A percentile compares a stretch with the other conserved stretches of the same genome.
phyloP scores from a whole-genome alignment of 1,140 invertebrate genomes.

The Drosophila miranda region DNA sequence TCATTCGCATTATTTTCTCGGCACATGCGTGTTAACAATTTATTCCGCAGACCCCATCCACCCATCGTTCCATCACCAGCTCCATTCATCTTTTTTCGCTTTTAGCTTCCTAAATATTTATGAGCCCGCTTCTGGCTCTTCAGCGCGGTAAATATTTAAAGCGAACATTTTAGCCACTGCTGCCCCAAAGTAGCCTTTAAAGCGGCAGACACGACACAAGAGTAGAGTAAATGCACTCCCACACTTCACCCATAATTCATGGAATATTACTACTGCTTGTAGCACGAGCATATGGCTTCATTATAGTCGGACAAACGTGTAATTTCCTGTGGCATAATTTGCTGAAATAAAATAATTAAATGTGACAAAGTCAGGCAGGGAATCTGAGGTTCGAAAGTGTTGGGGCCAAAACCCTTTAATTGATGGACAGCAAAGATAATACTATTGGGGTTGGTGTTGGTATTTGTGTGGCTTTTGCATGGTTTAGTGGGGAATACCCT shows the following conservation, averaged over 20 bases:
- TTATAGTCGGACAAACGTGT: slow-evolving; percentile 47
- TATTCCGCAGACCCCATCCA: slow-evolving; percentile 34
- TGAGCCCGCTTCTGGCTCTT: slow-evolving; percentile 42
- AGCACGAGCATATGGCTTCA: slow-evolving; percentile 27
- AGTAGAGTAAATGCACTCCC: too few species aligned
- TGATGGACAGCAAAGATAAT: not conserved
- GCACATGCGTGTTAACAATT: slow-evolving; percentile 74
- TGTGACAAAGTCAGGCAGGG: slow-evolving; percentile 37
- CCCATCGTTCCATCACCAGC: too few species aligned
- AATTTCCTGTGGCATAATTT: slow-evolving; percentile 54
- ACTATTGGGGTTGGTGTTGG: too few species aligned
- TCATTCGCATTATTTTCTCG: slow-evolving; percentile 70
- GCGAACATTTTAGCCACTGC: slow-evolving; percentile 5
- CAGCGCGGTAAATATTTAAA: slow-evolving; percentile 29
- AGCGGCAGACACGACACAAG: not conserved
- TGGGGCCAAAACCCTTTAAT: slow-evolving; percentile 52
- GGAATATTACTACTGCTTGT: too few species aligned
- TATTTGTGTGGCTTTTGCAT: too few species aligned
- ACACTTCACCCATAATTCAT: too few species aligned
- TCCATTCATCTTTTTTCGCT: slow-evolving; percentile 49
- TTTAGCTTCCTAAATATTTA: slow-evolving; percentile 64
- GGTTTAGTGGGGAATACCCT: slow-evolving; percentile 1
- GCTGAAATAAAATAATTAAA: slow-evolving; percentile 52
- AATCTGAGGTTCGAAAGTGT: not conserved
- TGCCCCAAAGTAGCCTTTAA: slow-evolving; percentile 16